Evolutionary conservation across 2,113 vertebrate species (phyloP).

Genomic region (Cromileptes altivelis): DNA sequence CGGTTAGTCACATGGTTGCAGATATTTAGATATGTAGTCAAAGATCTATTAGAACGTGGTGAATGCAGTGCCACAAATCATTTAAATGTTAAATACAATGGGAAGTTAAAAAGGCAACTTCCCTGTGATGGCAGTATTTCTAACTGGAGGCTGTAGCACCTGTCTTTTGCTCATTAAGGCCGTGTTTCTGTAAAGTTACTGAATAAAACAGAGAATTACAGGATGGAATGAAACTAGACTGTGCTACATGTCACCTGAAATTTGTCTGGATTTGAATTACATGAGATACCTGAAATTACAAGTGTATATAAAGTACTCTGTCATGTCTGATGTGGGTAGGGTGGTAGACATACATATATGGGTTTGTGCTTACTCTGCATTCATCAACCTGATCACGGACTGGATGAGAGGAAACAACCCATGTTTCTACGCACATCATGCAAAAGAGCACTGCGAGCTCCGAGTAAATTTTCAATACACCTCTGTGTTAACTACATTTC

Average conservation of each 20-base stretch:
- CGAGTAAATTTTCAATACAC: not conserved
- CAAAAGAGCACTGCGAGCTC: not conserved
- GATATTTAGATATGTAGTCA: not conserved
- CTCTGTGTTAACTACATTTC: not conserved
- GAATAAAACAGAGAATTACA: not conserved
- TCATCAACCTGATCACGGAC: not conserved
- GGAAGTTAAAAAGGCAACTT: too few species aligned
- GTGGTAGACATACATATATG: not conserved
- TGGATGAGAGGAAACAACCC: not conserved
- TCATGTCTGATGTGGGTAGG: not conserved
- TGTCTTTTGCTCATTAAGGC: too few species aligned
- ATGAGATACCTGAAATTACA: not conserved
- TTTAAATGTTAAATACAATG: too few species aligned
- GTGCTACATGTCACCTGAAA: not conserved
- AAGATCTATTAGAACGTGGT: too few species aligned
- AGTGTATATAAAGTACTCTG: not conserved
- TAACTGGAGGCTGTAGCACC: too few species aligned
- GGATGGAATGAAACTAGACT: not conserved
- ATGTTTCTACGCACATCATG: not conserved
- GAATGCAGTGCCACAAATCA: too few species aligned
- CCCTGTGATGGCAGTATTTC: too few species aligned
- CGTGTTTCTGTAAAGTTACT: not conserved
- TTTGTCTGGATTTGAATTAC: not conserved
- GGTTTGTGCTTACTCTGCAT: not conserved
- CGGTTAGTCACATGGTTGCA: not conserved